Evolutionary conservation across 2,113 vertebrate species (phyloP).

Genomic region (Fukomys damarensis): DNA sequence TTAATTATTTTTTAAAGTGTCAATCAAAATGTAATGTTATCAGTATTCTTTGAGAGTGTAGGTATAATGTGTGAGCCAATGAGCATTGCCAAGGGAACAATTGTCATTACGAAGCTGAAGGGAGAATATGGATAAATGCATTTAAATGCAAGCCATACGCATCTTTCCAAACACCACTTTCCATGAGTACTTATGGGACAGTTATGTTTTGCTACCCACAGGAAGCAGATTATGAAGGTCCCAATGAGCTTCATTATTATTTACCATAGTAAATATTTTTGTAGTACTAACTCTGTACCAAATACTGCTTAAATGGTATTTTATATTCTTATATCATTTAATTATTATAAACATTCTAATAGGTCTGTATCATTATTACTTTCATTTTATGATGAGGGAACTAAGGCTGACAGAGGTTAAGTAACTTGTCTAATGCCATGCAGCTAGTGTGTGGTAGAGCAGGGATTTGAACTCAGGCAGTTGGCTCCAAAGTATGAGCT

Average conservation of each 20-base stretch:
- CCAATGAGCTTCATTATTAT: background rate
- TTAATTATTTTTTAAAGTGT: slow-evolving; percentile 55
- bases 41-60: slow-evolving; percentile 45
- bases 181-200: background rate
- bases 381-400: background rate
- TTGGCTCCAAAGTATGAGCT: background rate
- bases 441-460: background rate
- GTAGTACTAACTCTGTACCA: background rate
- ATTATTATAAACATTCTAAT: background rate
- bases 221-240: too few relatives aligned
- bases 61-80: background rate
- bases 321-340: background rate
- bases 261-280: background rate
- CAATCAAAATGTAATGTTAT: slow-evolving; percentile 70
- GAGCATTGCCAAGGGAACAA: background rate
- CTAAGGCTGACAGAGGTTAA: background rate
- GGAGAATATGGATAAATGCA: background rate
- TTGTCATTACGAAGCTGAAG: background rate
- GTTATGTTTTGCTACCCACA: background rate
- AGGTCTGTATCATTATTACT: background rate
- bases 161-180: background rate
- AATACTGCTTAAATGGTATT: background rate
- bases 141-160: background rate
- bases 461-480: background rate
- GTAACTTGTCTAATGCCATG: background rate